phyloP scores from a whole-genome alignment of 2,888 invertebrate species.

The Parelbella ahira region DNA sequence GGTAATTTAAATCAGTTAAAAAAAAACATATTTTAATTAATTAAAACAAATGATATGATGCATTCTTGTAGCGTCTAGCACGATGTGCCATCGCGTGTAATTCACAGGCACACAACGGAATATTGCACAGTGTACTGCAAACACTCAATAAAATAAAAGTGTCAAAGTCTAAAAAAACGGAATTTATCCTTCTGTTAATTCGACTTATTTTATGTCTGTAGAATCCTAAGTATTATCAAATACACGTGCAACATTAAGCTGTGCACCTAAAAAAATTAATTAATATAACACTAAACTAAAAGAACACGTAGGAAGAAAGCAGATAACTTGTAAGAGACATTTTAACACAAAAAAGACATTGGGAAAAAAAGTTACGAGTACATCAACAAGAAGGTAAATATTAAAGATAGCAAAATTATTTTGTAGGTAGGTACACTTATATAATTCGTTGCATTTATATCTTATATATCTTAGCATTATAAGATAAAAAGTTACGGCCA shows the following conservation, averaged over 20 bases:
- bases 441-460: too few species aligned
- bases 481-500: slow-evolving; percentile 36
- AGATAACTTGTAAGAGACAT: slow-evolving; percentile 21
- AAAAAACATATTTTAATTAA: slow-evolving; percentile 68
- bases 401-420: not conserved
- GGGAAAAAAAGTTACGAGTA: too few species aligned
- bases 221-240: not conserved
- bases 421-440: too few species aligned
- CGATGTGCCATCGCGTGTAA: slow-evolving; percentile 51
- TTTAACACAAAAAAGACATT: slow-evolving; percentile 6
- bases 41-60: slow-evolving; percentile 81
- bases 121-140: slow-evolving; percentile 34
- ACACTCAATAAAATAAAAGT: too few species aligned
- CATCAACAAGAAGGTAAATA: too few species aligned
- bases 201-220: not conserved
- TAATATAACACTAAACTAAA: slow-evolving; percentile 57
- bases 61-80: slow-evolving; percentile 75
- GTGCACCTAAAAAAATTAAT: slow-evolving; percentile 23
- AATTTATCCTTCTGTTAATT: too few species aligned
- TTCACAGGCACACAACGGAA: slow-evolving; percentile 38
- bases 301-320: slow-evolving; percentile 50
- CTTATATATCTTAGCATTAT: slow-evolving; percentile 22
- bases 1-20: slow-evolving; percentile 59
- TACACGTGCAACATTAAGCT: slow-evolving; percentile 23
- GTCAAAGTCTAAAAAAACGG: too few species aligned